Percentiles rank a stretch among this genome's conserved stretches.
phyloP scores from a whole-genome alignment of 2,888 invertebrate species.

The Thysanoteuthis rhombus region DNA sequence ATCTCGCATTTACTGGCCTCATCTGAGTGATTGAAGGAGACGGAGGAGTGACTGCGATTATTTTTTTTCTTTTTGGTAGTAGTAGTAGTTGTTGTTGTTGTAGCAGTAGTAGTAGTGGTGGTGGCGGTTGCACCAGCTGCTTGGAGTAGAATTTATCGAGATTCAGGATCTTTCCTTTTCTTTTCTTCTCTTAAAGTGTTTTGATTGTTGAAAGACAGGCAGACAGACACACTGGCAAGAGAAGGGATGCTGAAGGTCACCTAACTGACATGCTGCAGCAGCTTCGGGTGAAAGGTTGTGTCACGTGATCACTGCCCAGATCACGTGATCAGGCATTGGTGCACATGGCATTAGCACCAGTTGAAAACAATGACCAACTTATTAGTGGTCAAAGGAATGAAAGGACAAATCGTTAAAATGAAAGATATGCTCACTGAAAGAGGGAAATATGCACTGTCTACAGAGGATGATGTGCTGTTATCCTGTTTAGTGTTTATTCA shows the following conservation, averaged over 20 bases:
- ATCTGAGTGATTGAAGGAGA: not conserved
- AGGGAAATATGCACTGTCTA: too few species aligned
- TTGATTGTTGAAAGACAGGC: not conserved
- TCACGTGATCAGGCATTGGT: not conserved
- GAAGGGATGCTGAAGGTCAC: slow-evolving; percentile 12
- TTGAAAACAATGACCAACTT: not conserved
- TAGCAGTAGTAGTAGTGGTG: not conserved
- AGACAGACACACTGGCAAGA: not conserved
- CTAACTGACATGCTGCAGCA: not conserved
- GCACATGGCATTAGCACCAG: not conserved
- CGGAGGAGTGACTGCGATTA: not conserved
- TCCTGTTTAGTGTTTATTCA: too few species aligned
- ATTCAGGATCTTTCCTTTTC: not conserved
- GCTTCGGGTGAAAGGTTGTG: not conserved
- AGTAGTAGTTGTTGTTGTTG: not conserved
- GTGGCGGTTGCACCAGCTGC: not conserved
- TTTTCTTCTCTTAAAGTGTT: not conserved
- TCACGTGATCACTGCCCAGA: not conserved
- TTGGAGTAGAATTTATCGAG: not conserved
- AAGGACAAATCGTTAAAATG: too few species aligned
- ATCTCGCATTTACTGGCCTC: not conserved
- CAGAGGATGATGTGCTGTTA: too few species aligned
- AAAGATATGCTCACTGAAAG: too few species aligned
- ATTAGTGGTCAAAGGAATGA: too few species aligned
- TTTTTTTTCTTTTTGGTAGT: not conserved